Evolutionary conservation across 1,140 invertebrate genomes (phyloP).

Genomic region (Ericerus pela): DNA sequence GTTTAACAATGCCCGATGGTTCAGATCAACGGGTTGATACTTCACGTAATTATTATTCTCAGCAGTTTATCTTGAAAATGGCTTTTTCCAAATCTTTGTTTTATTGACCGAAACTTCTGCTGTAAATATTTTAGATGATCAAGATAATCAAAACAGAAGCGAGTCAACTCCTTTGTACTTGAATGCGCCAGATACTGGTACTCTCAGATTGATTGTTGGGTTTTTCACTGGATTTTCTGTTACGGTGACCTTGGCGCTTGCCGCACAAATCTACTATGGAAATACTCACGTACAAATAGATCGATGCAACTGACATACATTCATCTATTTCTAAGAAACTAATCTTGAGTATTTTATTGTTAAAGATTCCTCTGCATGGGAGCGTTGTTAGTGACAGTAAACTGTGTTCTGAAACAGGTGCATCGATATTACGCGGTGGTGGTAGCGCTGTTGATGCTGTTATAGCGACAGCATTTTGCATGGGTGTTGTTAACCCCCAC

Average conservation of each 20-base stretch:
- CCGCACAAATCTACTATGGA: conserved; percentile 48
- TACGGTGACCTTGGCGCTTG: conserved; percentile 46
- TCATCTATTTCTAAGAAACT: not conserved
- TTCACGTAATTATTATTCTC: too few species aligned
- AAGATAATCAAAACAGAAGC: conserved; percentile 13
- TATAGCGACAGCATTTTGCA: conserved; percentile 47
- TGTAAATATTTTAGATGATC: too few species aligned
- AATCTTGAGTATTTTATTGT: conserved; percentile 16
- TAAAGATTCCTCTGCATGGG: conserved; percentile 50
- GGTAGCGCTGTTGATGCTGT: conserved; percentile 56
- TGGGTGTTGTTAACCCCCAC: conserved; percentile 48
- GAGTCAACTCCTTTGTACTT: conserved; percentile 18
- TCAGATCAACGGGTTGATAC: too few species aligned
- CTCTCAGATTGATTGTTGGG: conserved; percentile 15
- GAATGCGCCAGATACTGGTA: conserved; percentile 14
- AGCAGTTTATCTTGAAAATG: too few species aligned
- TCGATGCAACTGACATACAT: not conserved
- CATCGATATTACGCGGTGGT: conserved; percentile 43
- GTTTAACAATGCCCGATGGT: too few species aligned
- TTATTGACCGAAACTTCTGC: too few species aligned
- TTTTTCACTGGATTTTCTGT: conserved; percentile 17
- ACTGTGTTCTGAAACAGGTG: conserved; percentile 55
- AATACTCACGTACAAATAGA: conserved; percentile 40
- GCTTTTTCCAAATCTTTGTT: too few species aligned
- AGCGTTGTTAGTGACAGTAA: conserved; percentile 54